A percentile compares a stretch with the other conserved stretches of the same genome.
Conservation (phyloP, 2,888 invertebrate species). For the Apocheima hispidaria region DNA sequence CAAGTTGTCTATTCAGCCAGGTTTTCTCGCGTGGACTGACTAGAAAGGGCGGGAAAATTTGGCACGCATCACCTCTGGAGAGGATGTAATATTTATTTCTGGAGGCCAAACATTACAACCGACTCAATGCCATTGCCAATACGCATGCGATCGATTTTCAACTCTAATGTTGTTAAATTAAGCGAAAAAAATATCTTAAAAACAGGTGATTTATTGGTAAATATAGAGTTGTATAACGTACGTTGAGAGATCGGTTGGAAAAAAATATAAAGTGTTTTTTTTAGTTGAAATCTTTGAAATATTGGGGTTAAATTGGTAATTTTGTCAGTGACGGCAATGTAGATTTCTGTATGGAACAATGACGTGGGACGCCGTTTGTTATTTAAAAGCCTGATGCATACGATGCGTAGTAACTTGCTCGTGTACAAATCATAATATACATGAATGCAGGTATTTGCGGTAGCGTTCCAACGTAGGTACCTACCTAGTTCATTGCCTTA, state of each 20-base stretch:
- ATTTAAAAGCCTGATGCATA: not conserved
- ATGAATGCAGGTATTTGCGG: not conserved
- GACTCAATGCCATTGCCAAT: slow-evolving; percentile 56
- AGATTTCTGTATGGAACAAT: slow-evolving; percentile 30
- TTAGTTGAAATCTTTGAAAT: slow-evolving; percentile 12
- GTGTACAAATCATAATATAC: not conserved
- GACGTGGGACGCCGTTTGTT: slow-evolving; percentile 39
- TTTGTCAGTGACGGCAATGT: slow-evolving; percentile 41
- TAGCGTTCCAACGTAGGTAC: too few species aligned
- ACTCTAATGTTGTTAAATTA: slow-evolving; percentile 47
- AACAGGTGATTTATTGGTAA: slow-evolving; percentile 30
- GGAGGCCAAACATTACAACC: slow-evolving; percentile 72
- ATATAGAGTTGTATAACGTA: slow-evolving; percentile 29
- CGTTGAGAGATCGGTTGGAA: slow-evolving; percentile 44
- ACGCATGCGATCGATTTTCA: slow-evolving; percentile 48
- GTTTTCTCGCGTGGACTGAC: slow-evolving; percentile 70
- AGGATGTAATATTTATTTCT: slow-evolving; percentile 82
- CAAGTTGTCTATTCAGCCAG: slow-evolving; percentile 65
- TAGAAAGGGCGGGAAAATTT: slow-evolving; percentile 66
- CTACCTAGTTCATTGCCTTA: too few species aligned
- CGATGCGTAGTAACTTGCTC: not conserved
- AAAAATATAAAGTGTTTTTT: slow-evolving; percentile 36
- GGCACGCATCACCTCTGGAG: slow-evolving; percentile 73
- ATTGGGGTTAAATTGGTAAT: slow-evolving; percentile 38
- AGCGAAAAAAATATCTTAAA: slow-evolving; percentile 19